Evolutionary conservation across 2,797 vertebrate genomes (phyloP).

Genomic region (Meda fulgida): DNA sequence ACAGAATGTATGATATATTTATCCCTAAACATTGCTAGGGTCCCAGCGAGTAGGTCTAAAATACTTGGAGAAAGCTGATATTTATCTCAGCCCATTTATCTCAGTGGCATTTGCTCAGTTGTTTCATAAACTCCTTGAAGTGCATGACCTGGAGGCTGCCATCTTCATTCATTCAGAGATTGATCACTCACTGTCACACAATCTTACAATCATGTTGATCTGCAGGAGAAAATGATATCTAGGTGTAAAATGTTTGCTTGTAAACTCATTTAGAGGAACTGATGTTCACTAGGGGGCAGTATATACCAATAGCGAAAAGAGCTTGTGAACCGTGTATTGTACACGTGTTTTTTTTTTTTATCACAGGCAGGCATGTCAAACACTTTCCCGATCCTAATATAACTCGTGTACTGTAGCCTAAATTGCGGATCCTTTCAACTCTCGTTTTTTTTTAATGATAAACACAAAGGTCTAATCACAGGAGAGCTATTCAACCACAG

Average conservation of each 20-base stretch:
- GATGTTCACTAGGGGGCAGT: constrained; percentile 22
- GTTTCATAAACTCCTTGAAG: background rate
- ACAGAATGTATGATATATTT: background rate
- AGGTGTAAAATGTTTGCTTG: background rate
- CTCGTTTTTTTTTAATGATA: background rate
- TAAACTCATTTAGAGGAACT: background rate
- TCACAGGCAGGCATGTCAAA: background rate
- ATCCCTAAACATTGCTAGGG: too few species aligned
- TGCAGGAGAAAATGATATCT: background rate
- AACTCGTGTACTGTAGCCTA: background rate
- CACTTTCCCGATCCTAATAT: background rate
- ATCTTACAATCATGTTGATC: background rate
- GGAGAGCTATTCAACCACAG: background rate
- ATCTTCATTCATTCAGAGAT: background rate
- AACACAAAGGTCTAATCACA: constrained; percentile 5
- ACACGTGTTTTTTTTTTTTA: background rate
- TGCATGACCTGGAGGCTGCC: background rate
- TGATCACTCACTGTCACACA: background rate
- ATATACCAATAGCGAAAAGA: background rate
- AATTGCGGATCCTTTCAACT: background rate
- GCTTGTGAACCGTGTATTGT: background rate
- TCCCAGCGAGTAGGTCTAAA: background rate
- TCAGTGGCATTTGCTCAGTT: background rate
- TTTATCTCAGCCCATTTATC: background rate
- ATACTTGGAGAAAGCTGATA: background rate